These are phyloP conservation scores for Oscheius sp. DNA, from an alignment of 2,888 invertebrate species.

Conservation along the genomic window DNA sequence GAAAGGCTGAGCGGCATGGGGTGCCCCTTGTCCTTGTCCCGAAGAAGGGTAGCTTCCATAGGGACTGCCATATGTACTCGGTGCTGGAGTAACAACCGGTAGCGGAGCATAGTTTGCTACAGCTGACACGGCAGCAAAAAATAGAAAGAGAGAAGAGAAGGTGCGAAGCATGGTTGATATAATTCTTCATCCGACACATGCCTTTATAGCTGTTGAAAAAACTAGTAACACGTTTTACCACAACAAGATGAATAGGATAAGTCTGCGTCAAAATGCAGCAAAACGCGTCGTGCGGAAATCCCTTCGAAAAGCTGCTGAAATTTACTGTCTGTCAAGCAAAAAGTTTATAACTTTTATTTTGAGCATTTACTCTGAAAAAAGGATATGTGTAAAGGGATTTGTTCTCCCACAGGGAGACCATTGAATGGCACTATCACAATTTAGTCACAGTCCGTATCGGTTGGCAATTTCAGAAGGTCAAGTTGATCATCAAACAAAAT, in stretches of 20 bases:
- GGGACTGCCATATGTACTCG: slow-evolving; percentile 15
- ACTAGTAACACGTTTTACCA: slow-evolving; percentile 26
- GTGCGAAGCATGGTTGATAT: slow-evolving; percentile 1
- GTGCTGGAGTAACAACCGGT: slow-evolving; percentile 14
- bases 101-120: slow-evolving; percentile 23
- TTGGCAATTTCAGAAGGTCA: neutral
- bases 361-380: neutral
- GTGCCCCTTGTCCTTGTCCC: neutral
- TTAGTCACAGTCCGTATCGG: slow-evolving; percentile 29
- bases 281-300: slow-evolving; percentile 27
- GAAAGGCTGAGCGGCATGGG: neutral
- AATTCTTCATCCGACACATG: neutral
- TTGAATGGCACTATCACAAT: slow-evolving; percentile 15
- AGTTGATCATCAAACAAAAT: neutral
- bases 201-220: slow-evolving; percentile 10
- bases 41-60: neutral
- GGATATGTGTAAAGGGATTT: slow-evolving; percentile 17
- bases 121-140: slow-evolving; percentile 2
- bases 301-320: slow-evolving; percentile 8
- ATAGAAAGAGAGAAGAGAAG: neutral
- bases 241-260: slow-evolving; percentile 26
- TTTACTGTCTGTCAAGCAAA: neutral
- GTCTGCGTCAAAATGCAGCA: slow-evolving; percentile 18
- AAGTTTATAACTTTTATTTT: slow-evolving; percentile 4
- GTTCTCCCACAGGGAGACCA: neutral